Conservation (phyloP, 2,113 vertebrate species). For the Campylomormyrus numenius region DNA sequence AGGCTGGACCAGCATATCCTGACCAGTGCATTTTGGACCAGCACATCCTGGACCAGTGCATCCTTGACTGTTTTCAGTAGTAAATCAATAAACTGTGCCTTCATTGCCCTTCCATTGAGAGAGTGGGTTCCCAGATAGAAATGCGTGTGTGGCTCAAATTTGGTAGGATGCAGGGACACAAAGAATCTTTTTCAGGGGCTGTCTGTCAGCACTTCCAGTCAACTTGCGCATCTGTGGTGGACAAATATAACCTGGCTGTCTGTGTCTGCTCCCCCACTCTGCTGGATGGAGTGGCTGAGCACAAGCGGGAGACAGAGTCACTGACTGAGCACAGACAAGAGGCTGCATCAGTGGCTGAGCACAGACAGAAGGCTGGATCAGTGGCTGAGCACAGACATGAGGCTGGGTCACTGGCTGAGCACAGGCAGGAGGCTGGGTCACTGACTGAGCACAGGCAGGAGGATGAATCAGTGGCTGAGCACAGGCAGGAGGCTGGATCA, state of each 20-base stretch:
- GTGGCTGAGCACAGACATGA: too few relatives aligned
- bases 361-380: too few relatives aligned
- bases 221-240: neutral
- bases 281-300: neutral
- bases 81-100: neutral
- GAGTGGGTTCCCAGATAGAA: neutral
- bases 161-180: neutral
- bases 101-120: neutral
- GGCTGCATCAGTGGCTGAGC: too few relatives aligned
- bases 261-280: neutral
- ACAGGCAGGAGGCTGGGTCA: too few relatives aligned
- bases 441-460: too few relatives aligned
- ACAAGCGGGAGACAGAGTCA: too few relatives aligned
- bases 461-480: too few relatives aligned
- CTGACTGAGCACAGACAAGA: too few relatives aligned
- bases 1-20: neutral
- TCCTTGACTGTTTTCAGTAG: neutral
- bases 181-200: neutral
- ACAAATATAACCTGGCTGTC: neutral
- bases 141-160: neutral
- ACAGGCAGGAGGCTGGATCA: too few relatives aligned
- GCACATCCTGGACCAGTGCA: neutral
- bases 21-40: neutral
- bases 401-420: too few relatives aligned
- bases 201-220: neutral